Percentiles rank a stretch among this genome's conserved stretches.
Evolutionary conservation across 2,888 invertebrate species (phyloP).

Genomic region (Noctua pronuba): DNA sequence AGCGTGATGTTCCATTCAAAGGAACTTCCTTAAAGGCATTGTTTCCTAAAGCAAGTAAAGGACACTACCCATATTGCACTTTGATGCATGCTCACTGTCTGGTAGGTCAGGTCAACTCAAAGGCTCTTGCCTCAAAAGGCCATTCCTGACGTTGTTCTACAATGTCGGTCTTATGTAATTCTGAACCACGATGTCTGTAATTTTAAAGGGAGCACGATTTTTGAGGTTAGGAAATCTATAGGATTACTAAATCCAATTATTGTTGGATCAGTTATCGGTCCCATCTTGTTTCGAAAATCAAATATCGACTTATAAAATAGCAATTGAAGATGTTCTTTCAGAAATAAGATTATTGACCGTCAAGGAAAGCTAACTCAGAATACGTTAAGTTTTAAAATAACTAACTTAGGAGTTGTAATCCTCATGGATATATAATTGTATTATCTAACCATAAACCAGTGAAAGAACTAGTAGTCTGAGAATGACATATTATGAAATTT

Average conservation of each 20-base stretch:
- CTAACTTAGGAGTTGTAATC: background rate
- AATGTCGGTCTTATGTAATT: conserved; percentile 33
- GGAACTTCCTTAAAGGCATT: background rate
- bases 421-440: too few relatives aligned
- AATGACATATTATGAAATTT: too few relatives aligned
- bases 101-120: conserved; percentile 26
- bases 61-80: conserved; percentile 29
- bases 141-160: conserved; percentile 6
- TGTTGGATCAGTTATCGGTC: background rate
- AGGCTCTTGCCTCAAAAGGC: conserved; percentile 40
- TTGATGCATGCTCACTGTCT: conserved; percentile 22
- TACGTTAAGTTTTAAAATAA: background rate
- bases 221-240: background rate
- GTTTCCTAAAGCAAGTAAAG: conserved; percentile 28
- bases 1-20: background rate
- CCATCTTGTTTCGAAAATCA: background rate
- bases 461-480: too few relatives aligned
- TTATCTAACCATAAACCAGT: too few relatives aligned
- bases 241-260: background rate
- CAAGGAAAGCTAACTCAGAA: background rate
- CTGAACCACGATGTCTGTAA: background rate
- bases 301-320: background rate
- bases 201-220: conserved; percentile 8
- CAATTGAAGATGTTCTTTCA: background rate
- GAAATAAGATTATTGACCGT: background rate